phyloP scores from a whole-genome alignment of 23 tunicate genomes.

The Botrylloides violaceus region DNA sequence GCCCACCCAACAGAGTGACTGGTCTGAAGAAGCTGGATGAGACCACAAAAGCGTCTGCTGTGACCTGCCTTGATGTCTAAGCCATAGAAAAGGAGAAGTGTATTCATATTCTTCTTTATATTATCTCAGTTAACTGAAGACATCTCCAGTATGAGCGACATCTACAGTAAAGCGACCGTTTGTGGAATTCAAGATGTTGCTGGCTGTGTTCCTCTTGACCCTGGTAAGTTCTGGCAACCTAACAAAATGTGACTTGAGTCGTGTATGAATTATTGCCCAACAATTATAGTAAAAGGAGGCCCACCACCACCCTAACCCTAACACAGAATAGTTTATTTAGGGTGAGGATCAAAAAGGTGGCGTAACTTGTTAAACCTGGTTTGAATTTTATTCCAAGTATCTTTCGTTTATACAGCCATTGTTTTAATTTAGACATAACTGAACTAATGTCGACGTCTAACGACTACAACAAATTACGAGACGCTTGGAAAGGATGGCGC shows the following conservation, averaged over 20 bases:
- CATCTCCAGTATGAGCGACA: conserved; percentile 47
- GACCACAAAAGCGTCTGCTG: no score
- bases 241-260: no score
- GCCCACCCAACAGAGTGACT: no score
- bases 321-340: neutral
- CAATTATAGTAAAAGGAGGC: no score
- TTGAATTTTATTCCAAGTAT: neutral
- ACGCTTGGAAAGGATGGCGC: conserved; percentile 89
- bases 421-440: conserved; percentile 45
- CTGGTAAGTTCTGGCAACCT: conserved; percentile 29
- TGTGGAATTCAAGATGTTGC: conserved; percentile 29
- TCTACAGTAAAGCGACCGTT: conserved; percentile 71
- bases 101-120: no score
- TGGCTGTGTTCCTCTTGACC: conserved; percentile 64
- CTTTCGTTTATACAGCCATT: neutral
- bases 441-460: conserved; percentile 69
- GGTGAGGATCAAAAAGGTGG: neutral
- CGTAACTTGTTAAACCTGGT: neutral
- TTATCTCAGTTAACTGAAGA: conserved; percentile 38
- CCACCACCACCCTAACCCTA: no score
- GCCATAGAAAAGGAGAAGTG: no score
- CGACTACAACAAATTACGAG: conserved; percentile 61
- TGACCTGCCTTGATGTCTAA: no score
- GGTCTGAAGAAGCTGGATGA: no score
- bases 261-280: no score